A percentile compares a stretch with the other conserved stretches of the same genome.
phyloP scores from a whole-genome alignment of 2,113 vertebrate species.

The Nipponia nippon region DNA sequence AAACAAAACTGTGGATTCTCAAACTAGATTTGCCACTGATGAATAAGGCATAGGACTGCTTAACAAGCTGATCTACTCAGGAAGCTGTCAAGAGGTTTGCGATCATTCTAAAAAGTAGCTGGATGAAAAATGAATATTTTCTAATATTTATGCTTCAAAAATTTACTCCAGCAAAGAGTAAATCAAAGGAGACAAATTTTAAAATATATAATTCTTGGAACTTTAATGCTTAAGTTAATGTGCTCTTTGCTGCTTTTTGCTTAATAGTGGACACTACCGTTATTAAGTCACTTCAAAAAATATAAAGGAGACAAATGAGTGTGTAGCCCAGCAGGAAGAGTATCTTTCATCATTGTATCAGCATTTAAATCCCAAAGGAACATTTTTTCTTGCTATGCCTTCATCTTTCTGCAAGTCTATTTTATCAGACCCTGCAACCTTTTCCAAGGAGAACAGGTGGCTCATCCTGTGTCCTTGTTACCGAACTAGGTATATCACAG shows the following conservation, averaged over 20 bases:
- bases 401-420: neutral
- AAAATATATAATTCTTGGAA: neutral
- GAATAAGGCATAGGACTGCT: accelerated
- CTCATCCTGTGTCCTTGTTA: neutral
- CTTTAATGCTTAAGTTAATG: neutral
- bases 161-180: neutral
- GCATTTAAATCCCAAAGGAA: neutral
- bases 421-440: neutral
- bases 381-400: neutral
- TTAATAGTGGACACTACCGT: neutral
- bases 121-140: neutral
- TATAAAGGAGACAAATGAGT: neutral
- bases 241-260: neutral
- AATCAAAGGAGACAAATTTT: neutral
- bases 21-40: neutral
- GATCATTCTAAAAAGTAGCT: neutral
- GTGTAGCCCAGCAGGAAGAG: neutral
- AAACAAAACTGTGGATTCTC: neutral
- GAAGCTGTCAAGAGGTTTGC: neutral
- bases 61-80: neutral
- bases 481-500: accelerated
- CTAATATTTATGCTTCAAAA: neutral
- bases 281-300: neutral
- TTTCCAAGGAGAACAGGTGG: neutral
- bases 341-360: neutral